Percentiles rank a stretch among this genome's conserved stretches.
These are phyloP conservation scores for Syncerus caffer DNA, from an alignment of 2,797 vertebrate species.

Conservation along the genomic window DNA sequence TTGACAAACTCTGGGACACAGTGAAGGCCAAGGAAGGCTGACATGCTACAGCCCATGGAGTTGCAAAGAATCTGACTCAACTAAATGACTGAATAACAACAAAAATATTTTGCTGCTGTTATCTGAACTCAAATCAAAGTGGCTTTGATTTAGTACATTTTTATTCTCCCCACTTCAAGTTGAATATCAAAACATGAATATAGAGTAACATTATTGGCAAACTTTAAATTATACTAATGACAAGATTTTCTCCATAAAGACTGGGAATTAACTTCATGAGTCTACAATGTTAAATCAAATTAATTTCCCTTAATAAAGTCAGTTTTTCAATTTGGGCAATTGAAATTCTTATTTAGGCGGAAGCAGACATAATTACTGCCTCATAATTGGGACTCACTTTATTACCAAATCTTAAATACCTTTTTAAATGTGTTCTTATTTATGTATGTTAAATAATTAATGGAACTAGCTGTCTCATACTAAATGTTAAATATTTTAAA, in stretches of 20 bases:
- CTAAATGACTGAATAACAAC: neutral
- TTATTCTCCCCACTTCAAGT: neutral
- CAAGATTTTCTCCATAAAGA: neutral
- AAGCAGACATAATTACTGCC: constrained; percentile 6
- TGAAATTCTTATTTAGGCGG: neutral
- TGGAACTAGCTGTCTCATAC: neutral
- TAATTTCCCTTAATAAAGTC: constrained; percentile 46
- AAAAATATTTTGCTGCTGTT: neutral
- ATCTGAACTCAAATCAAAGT: neutral
- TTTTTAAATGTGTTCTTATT: constrained; percentile 6
- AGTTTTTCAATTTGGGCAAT: neutral
- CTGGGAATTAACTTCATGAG: neutral
- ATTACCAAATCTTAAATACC: neutral
- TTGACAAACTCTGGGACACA: neutral
- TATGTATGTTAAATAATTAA: neutral
- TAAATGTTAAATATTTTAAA: neutral
- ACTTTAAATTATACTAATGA: neutral
- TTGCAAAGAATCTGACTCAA: neutral
- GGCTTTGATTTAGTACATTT: neutral
- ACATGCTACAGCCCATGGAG: neutral
- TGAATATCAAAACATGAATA: neutral
- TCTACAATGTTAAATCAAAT: constrained; percentile 35
- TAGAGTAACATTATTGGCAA: neutral
- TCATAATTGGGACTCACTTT: neutral
- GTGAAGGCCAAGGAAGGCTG: neutral